Percentiles rank a stretch among this genome's conserved stretches.
These are phyloP conservation scores for Pherbina coryleti DNA, from an alignment of 2,888 invertebrate species.

Conservation along the genomic window DNA sequence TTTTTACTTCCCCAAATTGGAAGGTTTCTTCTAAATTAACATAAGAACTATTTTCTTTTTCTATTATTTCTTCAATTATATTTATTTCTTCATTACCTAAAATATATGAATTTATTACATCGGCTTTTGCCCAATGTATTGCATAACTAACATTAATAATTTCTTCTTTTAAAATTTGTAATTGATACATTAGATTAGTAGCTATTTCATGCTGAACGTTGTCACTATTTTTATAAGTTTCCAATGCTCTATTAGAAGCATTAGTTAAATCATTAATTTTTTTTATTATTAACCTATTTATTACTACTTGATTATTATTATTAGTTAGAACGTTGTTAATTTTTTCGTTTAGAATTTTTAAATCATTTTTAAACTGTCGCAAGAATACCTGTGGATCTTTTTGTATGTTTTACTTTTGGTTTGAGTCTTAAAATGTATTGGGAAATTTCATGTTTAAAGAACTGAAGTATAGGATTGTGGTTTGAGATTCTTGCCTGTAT, in stretches of 20 bases:
- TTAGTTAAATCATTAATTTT: slow-evolving; percentile 35
- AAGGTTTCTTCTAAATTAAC: too few species aligned
- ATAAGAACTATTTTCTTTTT: too few species aligned
- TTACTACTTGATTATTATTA: slow-evolving; percentile 43
- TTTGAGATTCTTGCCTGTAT: not conserved
- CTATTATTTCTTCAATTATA: too few species aligned
- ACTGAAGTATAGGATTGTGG: not conserved
- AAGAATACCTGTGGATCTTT: slow-evolving; percentile 6
- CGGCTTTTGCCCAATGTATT: slow-evolving; percentile 45
- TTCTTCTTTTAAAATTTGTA: slow-evolving; percentile 46
- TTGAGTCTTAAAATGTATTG: slow-evolving; percentile 11
- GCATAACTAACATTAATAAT: slow-evolving; percentile 44
- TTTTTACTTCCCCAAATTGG: too few species aligned
- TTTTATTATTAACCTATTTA: slow-evolving; percentile 41
- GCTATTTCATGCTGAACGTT: slow-evolving; percentile 29
- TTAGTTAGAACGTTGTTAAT: too few species aligned
- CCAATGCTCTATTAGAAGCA: slow-evolving; percentile 24
- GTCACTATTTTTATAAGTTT: slow-evolving; percentile 26
- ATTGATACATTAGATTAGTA: slow-evolving; percentile 39
- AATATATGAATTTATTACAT: too few species aligned
- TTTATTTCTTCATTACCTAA: too few species aligned
- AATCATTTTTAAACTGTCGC: slow-evolving; percentile 41
- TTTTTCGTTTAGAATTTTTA: slow-evolving; percentile 18
- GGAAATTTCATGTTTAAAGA: slow-evolving; percentile 15
- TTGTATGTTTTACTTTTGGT: slow-evolving; percentile 6